Evolutionary conservation across 2,797 vertebrate genomes (phyloP), one percentile per base, ranked within the genome.

Genomic region (Odontamblyopus rebecca): DNA sequence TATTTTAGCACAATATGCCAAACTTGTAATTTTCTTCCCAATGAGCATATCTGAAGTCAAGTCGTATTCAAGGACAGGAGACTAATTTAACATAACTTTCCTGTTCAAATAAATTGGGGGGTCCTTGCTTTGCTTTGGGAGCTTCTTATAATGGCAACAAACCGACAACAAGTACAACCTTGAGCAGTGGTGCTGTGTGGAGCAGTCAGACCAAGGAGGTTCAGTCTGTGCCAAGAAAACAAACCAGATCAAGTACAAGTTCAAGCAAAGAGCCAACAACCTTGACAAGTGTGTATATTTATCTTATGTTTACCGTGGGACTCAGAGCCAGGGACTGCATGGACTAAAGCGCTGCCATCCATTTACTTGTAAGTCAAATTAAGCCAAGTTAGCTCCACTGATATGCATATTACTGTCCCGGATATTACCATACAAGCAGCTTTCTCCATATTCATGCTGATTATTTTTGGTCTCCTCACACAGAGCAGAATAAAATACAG

Each of bases 371-470:
- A 88, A 91, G 90, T 90, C 89, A 90, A 91, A 89, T 88, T 86
- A 89, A 90, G 89, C 89, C 88, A 91, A 89, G 90, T 89, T 87
- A 80, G 83, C 88, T 83, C 85, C 82, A 91, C 82, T 91, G 90
- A 92, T 91, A 91, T 91, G 90, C 90, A 91, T 91, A 91, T 92
- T 86, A 86, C 82, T 79, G 80, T 59, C 75, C 78, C 81, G 85
- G 77, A 89, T 88, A 89, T 89, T 89, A 90, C 86, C 89, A 90
- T 86, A 85, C 83, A 85, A 84, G 86, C 86, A 76, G 70, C 60
- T 84, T 86, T 81, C 85, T 87, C 85, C 88, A 91, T 90, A 90
- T 92, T 92, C 88, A 92, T 91, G 86, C 86, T 88, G 88, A 91
- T 91, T 91, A 90, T 91, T 91, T 64, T 90, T 88, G 78, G 87